Percentiles rank a stretch among this genome's conserved stretches.
These are phyloP conservation scores for Acromyrmex charruanus DNA, from an alignment of 1,140 invertebrate genomes.

Conservation along the genomic window DNA sequence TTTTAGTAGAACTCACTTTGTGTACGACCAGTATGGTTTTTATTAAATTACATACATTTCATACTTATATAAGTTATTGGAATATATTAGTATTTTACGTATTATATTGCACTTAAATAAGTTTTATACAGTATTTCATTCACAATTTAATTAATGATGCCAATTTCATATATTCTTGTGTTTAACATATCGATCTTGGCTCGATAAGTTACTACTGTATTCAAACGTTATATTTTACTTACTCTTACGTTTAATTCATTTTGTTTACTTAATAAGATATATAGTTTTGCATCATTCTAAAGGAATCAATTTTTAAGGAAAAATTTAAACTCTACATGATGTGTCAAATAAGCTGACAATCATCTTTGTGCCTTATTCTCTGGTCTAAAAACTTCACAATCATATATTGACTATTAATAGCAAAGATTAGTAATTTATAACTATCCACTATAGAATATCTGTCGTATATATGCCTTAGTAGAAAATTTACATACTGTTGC, in stretches of 20 bases:
- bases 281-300: not conserved
- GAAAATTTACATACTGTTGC: conserved; percentile 5
- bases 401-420: not conserved
- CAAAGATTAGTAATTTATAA: not conserved
- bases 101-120: conserved; percentile 14
- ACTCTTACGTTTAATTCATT: not conserved
- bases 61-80: conserved; percentile 4
- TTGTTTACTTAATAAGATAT: not conserved
- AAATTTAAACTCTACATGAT: not conserved
- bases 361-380: conserved; percentile 1
- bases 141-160: conserved; percentile 21
- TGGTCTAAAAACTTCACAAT: not conserved
- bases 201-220: conserved; percentile 6
- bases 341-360: not conserved
- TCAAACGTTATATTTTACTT: not conserved
- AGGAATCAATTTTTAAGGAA: not conserved
- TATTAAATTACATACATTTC: conserved; percentile 35
- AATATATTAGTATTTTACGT: conserved; percentile 12
- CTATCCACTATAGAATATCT: not conserved
- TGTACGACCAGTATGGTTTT: not conserved
- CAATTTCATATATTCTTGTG: not conserved
- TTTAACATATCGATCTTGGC: not conserved
- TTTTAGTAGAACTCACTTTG: not conserved
- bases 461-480: not conserved
- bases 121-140: conserved; percentile 4